Base-by-base conservation (phyloP, 2,888 invertebrate genomes). In the Drosophila merina region DNA sequence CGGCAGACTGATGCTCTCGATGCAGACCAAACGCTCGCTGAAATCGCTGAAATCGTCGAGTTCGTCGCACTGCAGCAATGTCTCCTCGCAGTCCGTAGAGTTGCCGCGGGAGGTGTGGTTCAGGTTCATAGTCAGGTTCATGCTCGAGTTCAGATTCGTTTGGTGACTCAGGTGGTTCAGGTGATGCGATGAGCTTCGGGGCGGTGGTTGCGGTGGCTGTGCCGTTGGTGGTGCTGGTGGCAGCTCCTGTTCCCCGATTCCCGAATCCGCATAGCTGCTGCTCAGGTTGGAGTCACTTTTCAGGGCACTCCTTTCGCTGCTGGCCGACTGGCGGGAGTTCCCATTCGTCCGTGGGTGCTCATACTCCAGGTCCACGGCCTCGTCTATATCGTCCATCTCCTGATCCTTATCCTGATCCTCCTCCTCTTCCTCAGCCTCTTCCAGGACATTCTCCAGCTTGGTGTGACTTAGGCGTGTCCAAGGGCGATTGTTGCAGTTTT, bases 1-100 rank as follows among this genome's bases (percentile, higher is more conserved):
- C 72, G 91, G 91, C 79, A 92, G 83, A 80, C 91, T 91, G 80
- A 91, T 91, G 80, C 91, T 91, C 85, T 92, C 91, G 74, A 91
- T 91, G 75, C 91, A 88, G 26, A 91, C 91, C 78, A 90, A 77
- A 60, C 89, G 89, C 64, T 90, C 90, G 40, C 79, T 79, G 58
- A 82, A 82, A 68, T 75, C 64, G 52, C n/a, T 66, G 74, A 75
- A 76, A 33, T 83, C 82, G 57, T 89, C 88, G 70, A 89, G 88
- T 78, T 91, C 90, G 81, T 90, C 90, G 79, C 88, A 89, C 75
- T 88, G 88, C 80, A 89, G 75, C 69, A 91, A 72, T 72, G 89
- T 84, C 77, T 91, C 90, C 75, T 91, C 90, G 74, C 90, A 90
- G 72, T 91, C 91, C 50, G 91, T 91, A 66, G 91, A 91, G 76